Percentiles rank a stretch among this genome's conserved stretches.
These are phyloP conservation scores for Heptranchias perlo DNA, from an alignment of 2,113 vertebrate species.

Conservation along the genomic window DNA sequence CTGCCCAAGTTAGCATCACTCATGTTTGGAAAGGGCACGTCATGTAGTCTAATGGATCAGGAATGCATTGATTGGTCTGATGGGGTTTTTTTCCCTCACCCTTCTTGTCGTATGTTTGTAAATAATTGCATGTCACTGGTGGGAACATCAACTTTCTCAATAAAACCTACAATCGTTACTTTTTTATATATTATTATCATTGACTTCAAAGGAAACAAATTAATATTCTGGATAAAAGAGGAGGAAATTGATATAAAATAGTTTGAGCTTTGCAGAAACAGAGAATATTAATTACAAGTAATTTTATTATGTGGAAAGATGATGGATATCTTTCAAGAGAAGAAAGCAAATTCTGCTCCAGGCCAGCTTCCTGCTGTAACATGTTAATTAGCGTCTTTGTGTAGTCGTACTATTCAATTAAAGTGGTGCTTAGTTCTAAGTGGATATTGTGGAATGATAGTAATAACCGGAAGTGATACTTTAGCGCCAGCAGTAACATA, in stretches of 20 bases:
- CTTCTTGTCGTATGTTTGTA: not conserved
- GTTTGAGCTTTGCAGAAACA: not conserved
- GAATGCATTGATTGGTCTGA: not conserved
- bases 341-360: not conserved
- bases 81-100: not conserved
- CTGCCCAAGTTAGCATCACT: not conserved
- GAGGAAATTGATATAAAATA: not conserved
- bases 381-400: constrained; percentile 15
- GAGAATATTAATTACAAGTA: constrained; percentile 2
- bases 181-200: not conserved
- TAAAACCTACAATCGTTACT: not conserved
- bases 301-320: constrained; percentile 21
- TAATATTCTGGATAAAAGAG: not conserved
- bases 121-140: not conserved
- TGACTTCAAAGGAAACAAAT: not conserved
- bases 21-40: not conserved
- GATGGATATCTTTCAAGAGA: not conserved
- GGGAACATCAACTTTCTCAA: not conserved
- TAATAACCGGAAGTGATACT: not conserved
- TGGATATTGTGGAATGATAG: not conserved
- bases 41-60: not conserved
- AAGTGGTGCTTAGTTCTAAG: not conserved
- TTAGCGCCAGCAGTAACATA: not conserved
- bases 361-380: not conserved
- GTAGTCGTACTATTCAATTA: not conserved